These are phyloP conservation scores for Ormia ochracea DNA, from an alignment of 2,888 invertebrate species.

Conservation along the genomic window DNA sequence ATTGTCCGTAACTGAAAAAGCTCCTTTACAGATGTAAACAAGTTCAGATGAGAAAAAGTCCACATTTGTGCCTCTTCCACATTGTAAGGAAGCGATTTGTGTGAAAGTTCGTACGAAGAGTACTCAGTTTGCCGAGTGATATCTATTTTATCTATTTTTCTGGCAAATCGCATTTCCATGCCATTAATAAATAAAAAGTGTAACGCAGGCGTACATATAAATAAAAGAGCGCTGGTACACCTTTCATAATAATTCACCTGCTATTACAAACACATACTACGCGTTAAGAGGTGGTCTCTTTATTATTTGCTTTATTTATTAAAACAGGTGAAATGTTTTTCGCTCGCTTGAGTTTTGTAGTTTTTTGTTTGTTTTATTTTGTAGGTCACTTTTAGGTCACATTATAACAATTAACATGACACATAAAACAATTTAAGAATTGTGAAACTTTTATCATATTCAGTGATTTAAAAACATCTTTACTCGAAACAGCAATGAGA, in stretches of 20 bases:
- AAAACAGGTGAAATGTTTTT: constrained; percentile 55
- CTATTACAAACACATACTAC: constrained; percentile 44
- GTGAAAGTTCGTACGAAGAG: too few species aligned
- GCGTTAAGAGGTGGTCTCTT: constrained; percentile 44
- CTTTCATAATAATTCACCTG: constrained; percentile 52
- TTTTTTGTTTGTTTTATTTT: constrained; percentile 23
- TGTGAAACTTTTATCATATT: constrained; percentile 51
- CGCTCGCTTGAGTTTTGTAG: not conserved
- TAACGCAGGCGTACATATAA: not conserved
- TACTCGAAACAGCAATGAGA: constrained; percentile 37
- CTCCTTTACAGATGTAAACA: too few species aligned
- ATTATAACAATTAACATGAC: constrained; percentile 57
- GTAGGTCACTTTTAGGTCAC: constrained; percentile 59
- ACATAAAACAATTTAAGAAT: constrained; percentile 59
- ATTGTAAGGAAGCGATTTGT: too few species aligned
- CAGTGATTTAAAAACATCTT: constrained; percentile 45
- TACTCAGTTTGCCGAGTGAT: too few species aligned
- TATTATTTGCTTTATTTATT: constrained; percentile 23
- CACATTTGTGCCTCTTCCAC: too few species aligned
- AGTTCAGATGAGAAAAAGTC: too few species aligned
- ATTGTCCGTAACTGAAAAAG: too few species aligned
- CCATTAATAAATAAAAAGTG: not conserved
- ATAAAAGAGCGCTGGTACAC: not conserved
- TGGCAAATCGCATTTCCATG: too few species aligned
- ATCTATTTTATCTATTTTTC: too few species aligned